phyloP scores from a whole-genome alignment of 92 coral and sea anemone genomes.

The Porites rus region DNA sequence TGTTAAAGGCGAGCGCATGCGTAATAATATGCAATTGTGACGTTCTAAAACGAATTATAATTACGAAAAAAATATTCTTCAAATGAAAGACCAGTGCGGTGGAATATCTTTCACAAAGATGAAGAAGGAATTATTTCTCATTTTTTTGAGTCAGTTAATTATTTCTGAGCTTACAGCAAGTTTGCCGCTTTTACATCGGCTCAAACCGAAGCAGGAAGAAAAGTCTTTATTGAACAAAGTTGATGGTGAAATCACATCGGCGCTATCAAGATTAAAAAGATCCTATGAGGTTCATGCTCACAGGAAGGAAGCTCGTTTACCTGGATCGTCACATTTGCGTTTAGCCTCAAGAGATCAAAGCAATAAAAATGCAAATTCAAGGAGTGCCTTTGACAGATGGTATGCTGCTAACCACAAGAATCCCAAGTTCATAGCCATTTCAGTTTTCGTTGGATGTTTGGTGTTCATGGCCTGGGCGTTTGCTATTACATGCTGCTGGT shows the following conservation, averaged over 20 bases:
- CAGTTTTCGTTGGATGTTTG: constrained; percentile 25
- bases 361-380: neutral
- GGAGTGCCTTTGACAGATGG: neutral
- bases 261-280: neutral
- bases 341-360: constrained; percentile 26
- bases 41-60: neutral
- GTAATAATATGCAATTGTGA: neutral
- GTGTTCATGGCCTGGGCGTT: constrained; percentile 25
- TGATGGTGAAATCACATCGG: neutral
- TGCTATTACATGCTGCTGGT: constrained; percentile 9
- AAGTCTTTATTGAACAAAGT: neutral
- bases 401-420: constrained; percentile 2
- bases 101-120: neutral
- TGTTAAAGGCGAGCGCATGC: neutral
- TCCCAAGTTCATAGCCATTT: constrained; percentile 11
- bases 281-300: neutral
- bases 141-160: neutral
- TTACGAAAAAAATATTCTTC: too few relatives aligned
- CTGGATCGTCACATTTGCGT: neutral
- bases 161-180: constrained; percentile 7
- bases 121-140: neutral
- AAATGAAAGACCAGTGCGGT: neutral
- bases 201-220: neutral
- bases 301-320: neutral
- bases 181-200: neutral